A percentile compares a stretch with the other conserved stretches of the same genome.
Evolutionary conservation across 2,113 vertebrate species (phyloP).

Genomic region (Chascanopsetta lugubris): DNA sequence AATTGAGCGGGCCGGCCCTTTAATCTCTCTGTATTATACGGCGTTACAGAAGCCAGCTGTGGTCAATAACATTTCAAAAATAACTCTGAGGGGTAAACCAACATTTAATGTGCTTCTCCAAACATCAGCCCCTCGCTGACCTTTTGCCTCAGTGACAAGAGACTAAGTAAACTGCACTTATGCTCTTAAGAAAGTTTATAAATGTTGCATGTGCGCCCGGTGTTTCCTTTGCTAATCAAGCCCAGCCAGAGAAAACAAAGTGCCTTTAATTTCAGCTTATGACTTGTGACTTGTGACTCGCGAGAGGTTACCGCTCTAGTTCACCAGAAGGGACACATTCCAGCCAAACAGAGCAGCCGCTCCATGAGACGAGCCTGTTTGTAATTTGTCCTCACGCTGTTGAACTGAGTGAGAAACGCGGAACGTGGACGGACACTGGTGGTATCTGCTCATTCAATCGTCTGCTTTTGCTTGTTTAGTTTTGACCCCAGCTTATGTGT

Average conservation of each 20-base stretch:
- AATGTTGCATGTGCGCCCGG: constrained; percentile 76
- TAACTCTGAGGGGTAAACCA: constrained; percentile 81
- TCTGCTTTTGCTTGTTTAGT: too few species aligned
- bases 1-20: constrained; percentile 55
- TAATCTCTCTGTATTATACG: constrained; percentile 59
- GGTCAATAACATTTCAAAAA: constrained; percentile 82
- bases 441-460: background rate
- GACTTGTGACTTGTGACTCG: constrained; percentile 73
- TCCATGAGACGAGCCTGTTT: constrained; percentile 58
- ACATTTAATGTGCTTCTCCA: constrained; percentile 82
- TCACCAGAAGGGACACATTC: constrained; percentile 69
- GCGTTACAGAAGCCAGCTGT: constrained; percentile 77
- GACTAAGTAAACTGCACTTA: constrained; percentile 79
- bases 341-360: constrained; percentile 45
- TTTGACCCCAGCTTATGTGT: too few species aligned
- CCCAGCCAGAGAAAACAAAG: constrained; percentile 83
- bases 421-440: background rate
- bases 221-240: constrained; percentile 83
- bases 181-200: constrained; percentile 76
- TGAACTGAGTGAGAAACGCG: constrained; percentile 28
- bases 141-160: constrained; percentile 77
- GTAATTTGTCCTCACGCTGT: constrained; percentile 43
- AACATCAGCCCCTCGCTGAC: constrained; percentile 78
- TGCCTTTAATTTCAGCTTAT: constrained; percentile 74
- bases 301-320: constrained; percentile 66